phyloP scores from a whole-genome alignment of 2,888 invertebrate species.

The Tryphoninae sp. region DNA sequence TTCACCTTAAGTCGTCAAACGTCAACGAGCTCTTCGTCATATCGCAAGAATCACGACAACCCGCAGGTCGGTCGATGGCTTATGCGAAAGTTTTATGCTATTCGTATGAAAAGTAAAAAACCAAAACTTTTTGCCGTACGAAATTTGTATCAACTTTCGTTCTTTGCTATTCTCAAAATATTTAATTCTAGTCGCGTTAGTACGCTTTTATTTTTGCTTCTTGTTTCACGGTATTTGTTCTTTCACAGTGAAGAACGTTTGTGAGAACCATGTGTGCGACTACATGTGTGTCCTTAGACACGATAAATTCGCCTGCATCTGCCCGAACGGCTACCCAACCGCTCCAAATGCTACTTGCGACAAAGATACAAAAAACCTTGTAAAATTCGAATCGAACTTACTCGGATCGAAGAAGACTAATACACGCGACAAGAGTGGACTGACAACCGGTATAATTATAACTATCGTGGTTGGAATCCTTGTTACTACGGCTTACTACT shows the following conservation, averaged over 20 bases:
- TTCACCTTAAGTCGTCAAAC: constrained; percentile 81
- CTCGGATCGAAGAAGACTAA: constrained; percentile 41
- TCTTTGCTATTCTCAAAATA: constrained; percentile 1
- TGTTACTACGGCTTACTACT: constrained; percentile 68
- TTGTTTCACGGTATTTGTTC: not conserved
- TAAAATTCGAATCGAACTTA: constrained; percentile 46
- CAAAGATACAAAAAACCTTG: constrained; percentile 22
- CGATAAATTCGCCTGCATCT: constrained; percentile 83
- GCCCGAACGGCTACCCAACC: constrained; percentile 81
- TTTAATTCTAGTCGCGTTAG: not conserved
- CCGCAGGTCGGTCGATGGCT: constrained; percentile 71
- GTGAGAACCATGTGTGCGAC: constrained; percentile 83
- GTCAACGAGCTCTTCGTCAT: constrained; percentile 82
- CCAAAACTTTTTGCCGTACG: no score
- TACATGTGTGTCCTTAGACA: constrained; percentile 85
- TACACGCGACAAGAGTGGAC: constrained; percentile 45
- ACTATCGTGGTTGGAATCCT: constrained; percentile 62
- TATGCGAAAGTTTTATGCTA: not conserved
- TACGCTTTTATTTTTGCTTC: constrained; percentile 1
- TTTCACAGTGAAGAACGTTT: constrained; percentile 81
- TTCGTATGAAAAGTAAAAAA: no score
- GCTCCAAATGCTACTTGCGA: constrained; percentile 58
- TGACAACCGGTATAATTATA: constrained; percentile 67
- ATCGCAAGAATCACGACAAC: constrained; percentile 84
- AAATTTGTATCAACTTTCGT: not conserved